A percentile compares a stretch with the other conserved stretches of the same genome.
These are phyloP conservation scores for Thecophora atra DNA, from an alignment of 2,888 invertebrate genomes.

Conservation along the genomic window DNA sequence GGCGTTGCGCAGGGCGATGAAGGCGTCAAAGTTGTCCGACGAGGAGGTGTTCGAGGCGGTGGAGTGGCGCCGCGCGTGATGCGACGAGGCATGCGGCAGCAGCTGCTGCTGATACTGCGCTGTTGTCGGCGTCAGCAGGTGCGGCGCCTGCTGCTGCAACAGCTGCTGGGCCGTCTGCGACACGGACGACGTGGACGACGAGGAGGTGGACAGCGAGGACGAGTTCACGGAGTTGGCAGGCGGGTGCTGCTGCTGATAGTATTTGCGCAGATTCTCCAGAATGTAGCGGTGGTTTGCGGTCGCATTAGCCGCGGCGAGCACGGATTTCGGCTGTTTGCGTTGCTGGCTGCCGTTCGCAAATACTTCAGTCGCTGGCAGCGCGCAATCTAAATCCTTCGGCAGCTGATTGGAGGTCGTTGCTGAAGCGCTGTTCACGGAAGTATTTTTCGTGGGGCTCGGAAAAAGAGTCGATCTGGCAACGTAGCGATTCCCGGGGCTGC, in stretches of 20 bases:
- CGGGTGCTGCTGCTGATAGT: slow-evolving; percentile 59
- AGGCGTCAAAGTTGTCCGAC: slow-evolving; percentile 61
- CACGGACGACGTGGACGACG: slow-evolving; percentile 61
- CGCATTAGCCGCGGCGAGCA: slow-evolving; percentile 40
- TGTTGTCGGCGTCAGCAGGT: slow-evolving; percentile 44
- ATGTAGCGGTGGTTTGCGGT: slow-evolving; percentile 56
- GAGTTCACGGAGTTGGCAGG: slow-evolving; percentile 59
- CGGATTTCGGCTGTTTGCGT: slow-evolving; percentile 32
- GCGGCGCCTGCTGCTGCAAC: slow-evolving; percentile 38
- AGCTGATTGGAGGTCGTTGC: slow-evolving; percentile 43
- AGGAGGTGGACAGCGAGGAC: slow-evolving; percentile 60
- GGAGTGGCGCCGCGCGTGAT: slow-evolving; percentile 56
- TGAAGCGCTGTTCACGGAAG: slow-evolving; percentile 43
- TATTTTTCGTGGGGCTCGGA: slow-evolving; percentile 40
- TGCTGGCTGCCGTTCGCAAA: slow-evolving; percentile 21
- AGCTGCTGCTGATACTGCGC: slow-evolving; percentile 45
- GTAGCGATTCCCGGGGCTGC: slow-evolving; percentile 41
- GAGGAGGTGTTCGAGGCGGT: slow-evolving; percentile 61
- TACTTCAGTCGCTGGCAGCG: slow-evolving; percentile 16
- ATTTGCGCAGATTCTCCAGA: slow-evolving; percentile 62
- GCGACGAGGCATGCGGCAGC: slow-evolving; percentile 39
- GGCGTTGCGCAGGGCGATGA: slow-evolving; percentile 57
- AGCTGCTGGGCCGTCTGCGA: slow-evolving; percentile 49
- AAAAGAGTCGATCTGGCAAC: slow-evolving; percentile 38
- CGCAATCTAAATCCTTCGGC: slow-evolving; percentile 32